Conservation (phyloP, 2,888 invertebrate genomes). For the Osedax frankpressi region DNA sequence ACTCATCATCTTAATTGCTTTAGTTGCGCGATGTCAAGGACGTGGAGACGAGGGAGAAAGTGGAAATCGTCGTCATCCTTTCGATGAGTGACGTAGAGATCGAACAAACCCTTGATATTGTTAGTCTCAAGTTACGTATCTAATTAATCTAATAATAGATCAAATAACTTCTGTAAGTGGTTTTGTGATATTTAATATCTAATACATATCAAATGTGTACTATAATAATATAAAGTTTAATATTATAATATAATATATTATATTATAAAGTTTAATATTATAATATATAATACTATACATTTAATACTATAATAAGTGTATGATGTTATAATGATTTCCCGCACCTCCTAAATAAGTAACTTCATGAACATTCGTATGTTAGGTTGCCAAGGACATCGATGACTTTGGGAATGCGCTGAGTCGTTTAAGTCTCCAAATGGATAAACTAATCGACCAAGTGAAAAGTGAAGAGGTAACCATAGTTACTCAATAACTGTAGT, state of each 20-base stretch:
- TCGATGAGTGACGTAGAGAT: conserved; percentile 40
- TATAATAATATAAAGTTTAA: background rate
- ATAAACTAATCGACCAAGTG: conserved; percentile 11
- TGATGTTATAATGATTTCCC: too few relatives aligned
- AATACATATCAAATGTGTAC: background rate
- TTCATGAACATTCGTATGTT: too few relatives aligned
- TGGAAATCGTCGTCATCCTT: conserved; percentile 34
- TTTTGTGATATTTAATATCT: background rate
- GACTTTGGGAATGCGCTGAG: conserved; percentile 33
- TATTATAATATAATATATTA: background rate
- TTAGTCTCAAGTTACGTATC: conserved; percentile 25
- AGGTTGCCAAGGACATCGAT: conserved; percentile 38
- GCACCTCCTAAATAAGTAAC: too few relatives aligned
- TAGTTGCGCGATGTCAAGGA: conserved; percentile 35
- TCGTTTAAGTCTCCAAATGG: conserved; percentile 31
- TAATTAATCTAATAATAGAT: background rate
- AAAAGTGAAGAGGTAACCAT: conserved; percentile 25
- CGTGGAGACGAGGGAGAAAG: conserved; percentile 36
- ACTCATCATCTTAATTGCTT: conserved; percentile 15
- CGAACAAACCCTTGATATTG: conserved; percentile 36
- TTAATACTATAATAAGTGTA: too few relatives aligned
- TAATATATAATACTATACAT: too few relatives aligned
- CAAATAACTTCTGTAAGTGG: background rate
- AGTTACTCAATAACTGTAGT: too few relatives aligned
- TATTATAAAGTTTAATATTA: background rate